Percentiles rank a stretch among this genome's conserved stretches.
These are phyloP conservation scores for Glyphotaelius pellucidus DNA, from an alignment of 2,888 invertebrate genomes.

Conservation along the genomic window DNA sequence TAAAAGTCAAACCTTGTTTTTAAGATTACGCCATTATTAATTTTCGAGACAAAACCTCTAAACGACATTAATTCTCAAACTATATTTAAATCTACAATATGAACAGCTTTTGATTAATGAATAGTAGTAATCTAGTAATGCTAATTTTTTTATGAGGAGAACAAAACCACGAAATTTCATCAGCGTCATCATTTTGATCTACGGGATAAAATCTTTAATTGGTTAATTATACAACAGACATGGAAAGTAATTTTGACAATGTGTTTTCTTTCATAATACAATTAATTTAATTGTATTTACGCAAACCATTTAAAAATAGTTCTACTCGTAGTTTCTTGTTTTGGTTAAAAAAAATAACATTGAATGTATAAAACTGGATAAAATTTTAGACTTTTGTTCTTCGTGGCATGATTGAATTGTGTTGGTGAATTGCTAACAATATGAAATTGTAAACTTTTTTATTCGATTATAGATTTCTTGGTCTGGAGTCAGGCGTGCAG, in stretches of 20 bases:
- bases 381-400: not conserved
- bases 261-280: not conserved
- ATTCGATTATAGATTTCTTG: slow-evolving; percentile 45
- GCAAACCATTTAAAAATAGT: not conserved
- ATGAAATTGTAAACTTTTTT: not conserved
- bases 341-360: not conserved
- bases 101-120: too few relatives aligned
- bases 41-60: too few relatives aligned
- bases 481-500: slow-evolving; percentile 79
- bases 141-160: too few relatives aligned
- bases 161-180: too few relatives aligned
- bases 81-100: too few relatives aligned
- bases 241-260: not conserved
- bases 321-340: not conserved
- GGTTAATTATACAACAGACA: too few relatives aligned
- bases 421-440: not conserved
- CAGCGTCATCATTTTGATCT: too few relatives aligned
- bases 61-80: too few relatives aligned
- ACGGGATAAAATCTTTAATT: too few relatives aligned
- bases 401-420: not conserved
- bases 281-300: not conserved
- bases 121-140: too few relatives aligned
- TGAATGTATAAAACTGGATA: not conserved
- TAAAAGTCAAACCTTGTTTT: not conserved
- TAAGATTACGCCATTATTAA: not conserved